Evolutionary conservation across 2,113 vertebrate species (phyloP).

Genomic region (Candoia aspera): DNA sequence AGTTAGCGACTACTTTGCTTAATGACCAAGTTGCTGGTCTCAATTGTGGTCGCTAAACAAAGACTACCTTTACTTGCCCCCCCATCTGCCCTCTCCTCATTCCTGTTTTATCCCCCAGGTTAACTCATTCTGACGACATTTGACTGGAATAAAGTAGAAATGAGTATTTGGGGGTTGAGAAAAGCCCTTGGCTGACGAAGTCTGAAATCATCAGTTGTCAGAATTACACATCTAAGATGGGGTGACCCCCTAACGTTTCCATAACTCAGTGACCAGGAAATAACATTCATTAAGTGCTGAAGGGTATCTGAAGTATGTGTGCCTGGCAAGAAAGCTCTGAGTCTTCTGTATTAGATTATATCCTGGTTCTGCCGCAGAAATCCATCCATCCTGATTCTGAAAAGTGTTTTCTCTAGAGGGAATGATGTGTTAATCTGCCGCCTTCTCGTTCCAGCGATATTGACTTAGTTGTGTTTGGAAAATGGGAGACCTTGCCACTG

Average conservation of each 20-base stretch:
- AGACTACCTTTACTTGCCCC: not conserved
- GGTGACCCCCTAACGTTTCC: not conserved
- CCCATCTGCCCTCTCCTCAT: not conserved
- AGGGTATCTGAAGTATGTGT: not conserved
- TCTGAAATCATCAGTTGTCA: not conserved
- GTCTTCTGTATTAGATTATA: not conserved
- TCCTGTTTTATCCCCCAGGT: not conserved
- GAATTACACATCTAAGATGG: not conserved
- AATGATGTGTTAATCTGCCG: not conserved
- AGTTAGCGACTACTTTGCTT: not conserved
- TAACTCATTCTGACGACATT: not conserved
- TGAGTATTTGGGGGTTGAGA: not conserved
- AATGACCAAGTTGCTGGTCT: not conserved
- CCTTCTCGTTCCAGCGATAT: constrained; percentile 83
- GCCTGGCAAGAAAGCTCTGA: not conserved
- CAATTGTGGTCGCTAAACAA: not conserved
- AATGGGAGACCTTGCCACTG: constrained; percentile 94
- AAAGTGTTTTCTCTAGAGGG: not conserved
- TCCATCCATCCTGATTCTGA: not conserved
- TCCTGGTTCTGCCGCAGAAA: not conserved
- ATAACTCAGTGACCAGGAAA: not conserved
- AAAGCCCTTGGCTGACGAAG: not conserved
- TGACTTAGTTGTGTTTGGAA: constrained; percentile 96
- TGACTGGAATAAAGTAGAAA: not conserved
- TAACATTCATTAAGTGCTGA: not conserved